A percentile compares a stretch with the other conserved stretches of the same genome.
Conservation (phyloP, 2,888 invertebrate genomes). For the Lasioglossum calceatum region DNA sequence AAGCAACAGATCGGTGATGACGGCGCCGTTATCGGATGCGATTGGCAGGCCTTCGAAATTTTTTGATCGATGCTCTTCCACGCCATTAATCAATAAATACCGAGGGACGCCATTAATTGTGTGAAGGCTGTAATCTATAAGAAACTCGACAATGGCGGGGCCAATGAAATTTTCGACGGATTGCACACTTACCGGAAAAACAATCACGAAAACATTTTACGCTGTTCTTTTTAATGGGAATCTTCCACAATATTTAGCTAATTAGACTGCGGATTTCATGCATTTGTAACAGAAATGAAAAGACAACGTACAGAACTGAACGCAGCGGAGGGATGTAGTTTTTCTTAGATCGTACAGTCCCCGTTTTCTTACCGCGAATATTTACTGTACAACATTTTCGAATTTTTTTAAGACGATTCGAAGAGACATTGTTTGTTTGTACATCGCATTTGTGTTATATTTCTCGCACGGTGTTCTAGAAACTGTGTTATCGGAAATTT, state of each 20-base stretch:
- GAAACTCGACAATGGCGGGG: neutral
- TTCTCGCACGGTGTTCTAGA: neutral
- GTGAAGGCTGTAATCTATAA: neutral
- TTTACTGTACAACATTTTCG: no score
- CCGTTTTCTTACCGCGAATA: no score
- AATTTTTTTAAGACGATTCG: no score
- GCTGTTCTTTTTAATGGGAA: neutral
- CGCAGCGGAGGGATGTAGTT: no score
- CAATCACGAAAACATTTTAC: neutral
- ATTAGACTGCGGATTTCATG: no score
- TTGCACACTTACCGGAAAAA: neutral
- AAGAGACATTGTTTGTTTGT: neutral
- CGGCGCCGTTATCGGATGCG: slow-evolving; percentile 17
- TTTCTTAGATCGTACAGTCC: no score
- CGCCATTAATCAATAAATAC: slow-evolving; percentile 15
- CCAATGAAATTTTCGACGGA: neutral
- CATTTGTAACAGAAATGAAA: neutral
- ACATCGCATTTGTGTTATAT: neutral
- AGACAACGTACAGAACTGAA: no score
- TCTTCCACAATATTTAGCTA: neutral
- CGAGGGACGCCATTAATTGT: neutral
- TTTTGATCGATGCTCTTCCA: slow-evolving; percentile 11
- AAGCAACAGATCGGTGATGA: slow-evolving; percentile 28
- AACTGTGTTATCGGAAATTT: neutral
- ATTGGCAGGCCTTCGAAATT: slow-evolving; percentile 1